Base-by-base conservation (phyloP, 2,797 vertebrate species). In the Gymnoscopelus microlampas region DNA sequence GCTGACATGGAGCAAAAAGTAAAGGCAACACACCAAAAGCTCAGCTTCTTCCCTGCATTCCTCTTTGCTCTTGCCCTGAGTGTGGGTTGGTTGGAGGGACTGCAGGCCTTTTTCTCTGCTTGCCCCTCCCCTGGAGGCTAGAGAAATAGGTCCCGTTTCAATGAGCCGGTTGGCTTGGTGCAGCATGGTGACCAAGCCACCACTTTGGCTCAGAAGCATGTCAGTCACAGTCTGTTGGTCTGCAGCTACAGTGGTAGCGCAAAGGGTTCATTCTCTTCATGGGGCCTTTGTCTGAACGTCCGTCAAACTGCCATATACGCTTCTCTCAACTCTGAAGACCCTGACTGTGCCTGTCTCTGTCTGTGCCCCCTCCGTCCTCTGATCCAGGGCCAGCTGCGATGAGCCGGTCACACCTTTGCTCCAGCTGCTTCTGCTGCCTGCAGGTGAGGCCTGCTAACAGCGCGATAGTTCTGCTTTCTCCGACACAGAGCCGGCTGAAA, bases 181-280 rank as follows among this genome's bases (percentile, higher is more conserved):
- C 83, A 83, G 82, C 68, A 83, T 84, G 80, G 84, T 81, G 86
- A 90, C 90, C 80, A 79, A 83, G 74, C 80, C 80, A 82, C 82
- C 84, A 81, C 85, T 74, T 66, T 73, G 14, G 71, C 82, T 80
- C 70, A 39, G 72, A 72, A 68, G 62, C 88, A 90, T 15, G 80
- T 92, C 88, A 86, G 87, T 91, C 85, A 91, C 87, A 84, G 87
- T 88, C 85, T 73, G 82, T 77, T 77, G 83, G 70, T 79, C 78
- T 50, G 80, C 63, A 5, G 76, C 83, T 88, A 77, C 83, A 74
- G 61, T 69, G 84, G 81, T 88, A 85, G 85, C 75, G 77, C 78
- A 68, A 44, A 71, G 67, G 73, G 83, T 88, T 89, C 86, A 84
- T 76, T 71, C 80, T 44, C 65, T 64, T 79, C 73, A 79, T 50